These are phyloP conservation scores for Oryzaephilus surinamensis DNA, from an alignment of 1,140 invertebrate species.

Conservation along the genomic window DNA sequence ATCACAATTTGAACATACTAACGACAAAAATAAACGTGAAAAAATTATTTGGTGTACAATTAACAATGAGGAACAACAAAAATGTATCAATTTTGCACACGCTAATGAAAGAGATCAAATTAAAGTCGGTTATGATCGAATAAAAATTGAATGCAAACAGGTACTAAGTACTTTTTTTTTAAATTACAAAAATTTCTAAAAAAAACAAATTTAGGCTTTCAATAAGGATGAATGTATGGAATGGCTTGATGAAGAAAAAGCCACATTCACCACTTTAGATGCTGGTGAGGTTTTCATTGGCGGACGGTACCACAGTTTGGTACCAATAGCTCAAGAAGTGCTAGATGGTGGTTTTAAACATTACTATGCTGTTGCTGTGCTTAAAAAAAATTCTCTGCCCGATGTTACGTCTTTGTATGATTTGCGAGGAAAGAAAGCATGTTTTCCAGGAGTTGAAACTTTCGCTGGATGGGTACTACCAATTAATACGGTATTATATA, in stretches of 20 bases:
- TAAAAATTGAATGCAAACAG: constrained; percentile 53
- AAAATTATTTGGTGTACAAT: constrained; percentile 66
- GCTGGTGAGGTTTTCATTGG: constrained; percentile 88
- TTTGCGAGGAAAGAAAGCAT: constrained; percentile 67
- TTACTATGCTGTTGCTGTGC: constrained; percentile 77
- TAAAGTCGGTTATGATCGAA: constrained; percentile 48
- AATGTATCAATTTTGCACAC: constrained; percentile 61
- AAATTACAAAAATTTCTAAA: constrained; percentile 17
- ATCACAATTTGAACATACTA: constrained; percentile 11
- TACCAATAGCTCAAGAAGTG: constrained; percentile 78
- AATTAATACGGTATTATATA: constrained; percentile 57
- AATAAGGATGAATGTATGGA: constrained; percentile 77
- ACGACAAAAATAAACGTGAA: constrained; percentile 10
- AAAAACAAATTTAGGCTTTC: constrained; percentile 41
- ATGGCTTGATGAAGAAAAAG: constrained; percentile 61
- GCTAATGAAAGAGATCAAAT: constrained; percentile 53
- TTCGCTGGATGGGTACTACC: constrained; percentile 90
- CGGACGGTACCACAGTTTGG: constrained; percentile 83
- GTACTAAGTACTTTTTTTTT: constrained; percentile 27
- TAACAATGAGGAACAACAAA: constrained; percentile 56
- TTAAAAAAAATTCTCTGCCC: constrained; percentile 55
- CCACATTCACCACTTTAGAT: constrained; percentile 79
- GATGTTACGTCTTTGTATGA: constrained; percentile 54
- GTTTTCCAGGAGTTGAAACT: constrained; percentile 83
- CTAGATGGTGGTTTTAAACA: constrained; percentile 46